A percentile compares a stretch with the other conserved stretches of the same genome.
Evolutionary conservation across 37 sponge, comb jelly and placozoan species (phyloP).

Genomic region (Beroe forskalii): DNA sequence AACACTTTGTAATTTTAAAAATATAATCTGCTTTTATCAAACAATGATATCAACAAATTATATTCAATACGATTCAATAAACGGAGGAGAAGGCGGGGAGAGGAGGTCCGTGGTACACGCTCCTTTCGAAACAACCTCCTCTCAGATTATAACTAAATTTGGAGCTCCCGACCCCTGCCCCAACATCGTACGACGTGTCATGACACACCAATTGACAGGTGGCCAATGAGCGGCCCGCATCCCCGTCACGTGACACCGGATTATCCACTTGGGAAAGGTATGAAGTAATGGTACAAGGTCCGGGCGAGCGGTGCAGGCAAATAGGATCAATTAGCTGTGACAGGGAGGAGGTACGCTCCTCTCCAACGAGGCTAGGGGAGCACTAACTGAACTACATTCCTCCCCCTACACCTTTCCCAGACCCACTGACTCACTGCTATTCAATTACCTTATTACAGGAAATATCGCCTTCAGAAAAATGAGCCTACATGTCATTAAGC

Average conservation of each 20-base stretch:
- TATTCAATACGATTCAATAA: conserved; percentile 59
- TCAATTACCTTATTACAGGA: not conserved
- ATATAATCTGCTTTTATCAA: no score
- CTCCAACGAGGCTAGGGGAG: no score
- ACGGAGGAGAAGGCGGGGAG: not conserved
- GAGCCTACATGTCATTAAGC: no score
- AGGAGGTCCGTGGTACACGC: conserved; percentile 17
- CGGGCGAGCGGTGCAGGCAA: not conserved
- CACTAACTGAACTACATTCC: no score
- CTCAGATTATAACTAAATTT: not conserved
- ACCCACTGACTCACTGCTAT: not conserved
- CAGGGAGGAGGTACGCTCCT: no score
- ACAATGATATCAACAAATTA: not conserved
- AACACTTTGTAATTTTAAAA: no score
- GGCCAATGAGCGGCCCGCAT: not conserved
- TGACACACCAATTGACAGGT: not conserved
- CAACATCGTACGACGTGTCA: not conserved
- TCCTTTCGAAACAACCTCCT: not conserved
- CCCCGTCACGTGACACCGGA: conserved; percentile 11
- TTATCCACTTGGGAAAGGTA: not conserved
- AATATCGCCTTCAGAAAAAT: no score
- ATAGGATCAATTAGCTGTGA: conserved; percentile 46
- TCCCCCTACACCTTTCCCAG: no score
- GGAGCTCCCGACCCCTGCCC: not conserved
- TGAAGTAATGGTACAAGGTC: not conserved